Evolutionary conservation across 2,797 vertebrate genomes (phyloP).

Genomic region (Chelidonichthys spinosus): DNA sequence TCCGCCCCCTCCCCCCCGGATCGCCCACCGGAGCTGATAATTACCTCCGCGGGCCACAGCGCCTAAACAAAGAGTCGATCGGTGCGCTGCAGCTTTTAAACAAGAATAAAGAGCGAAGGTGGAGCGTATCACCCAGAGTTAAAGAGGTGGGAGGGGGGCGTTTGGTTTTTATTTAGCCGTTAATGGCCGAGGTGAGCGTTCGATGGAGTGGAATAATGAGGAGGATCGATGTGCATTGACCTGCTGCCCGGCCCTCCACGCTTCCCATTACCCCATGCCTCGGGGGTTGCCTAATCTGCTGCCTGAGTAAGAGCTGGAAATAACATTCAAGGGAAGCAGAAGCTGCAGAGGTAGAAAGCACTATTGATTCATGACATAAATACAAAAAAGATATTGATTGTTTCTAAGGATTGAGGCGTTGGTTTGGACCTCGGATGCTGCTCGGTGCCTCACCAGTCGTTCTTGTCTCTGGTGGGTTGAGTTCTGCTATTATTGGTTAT

Average conservation of each 20-base stretch:
- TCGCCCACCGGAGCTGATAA: constrained; percentile 31
- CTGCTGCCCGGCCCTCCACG: constrained; percentile 28
- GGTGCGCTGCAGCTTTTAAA: constrained; percentile 53
- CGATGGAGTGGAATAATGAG: constrained; percentile 67
- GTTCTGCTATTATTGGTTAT: too few relatives aligned
- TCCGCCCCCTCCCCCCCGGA: neutral
- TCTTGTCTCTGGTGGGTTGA: neutral
- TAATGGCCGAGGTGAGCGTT: constrained; percentile 63
- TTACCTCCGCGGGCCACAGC: constrained; percentile 37
- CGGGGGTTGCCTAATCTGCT: constrained; percentile 41
- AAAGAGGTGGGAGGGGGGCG: constrained; percentile 16
- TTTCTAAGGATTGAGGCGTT: constrained; percentile 25
- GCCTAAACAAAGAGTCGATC: constrained; percentile 60
- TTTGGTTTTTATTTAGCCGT: constrained; percentile 64
- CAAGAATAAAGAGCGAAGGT: constrained; percentile 34
- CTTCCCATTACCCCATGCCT: constrained; percentile 52
- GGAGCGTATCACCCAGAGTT: constrained; percentile 17
- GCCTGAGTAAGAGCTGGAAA: constrained; percentile 54
- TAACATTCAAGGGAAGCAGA: constrained; percentile 18
- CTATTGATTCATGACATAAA: constrained; percentile 55
- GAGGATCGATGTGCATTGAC: constrained; percentile 68
- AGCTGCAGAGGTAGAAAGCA: constrained; percentile 17
- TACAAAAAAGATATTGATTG: constrained; percentile 53
- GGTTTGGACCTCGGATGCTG: neutral
- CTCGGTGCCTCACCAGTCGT: neutral